These are phyloP conservation scores for Vulpes lagopus DNA, from an alignment of 2,113 vertebrate species.

Conservation along the genomic window DNA sequence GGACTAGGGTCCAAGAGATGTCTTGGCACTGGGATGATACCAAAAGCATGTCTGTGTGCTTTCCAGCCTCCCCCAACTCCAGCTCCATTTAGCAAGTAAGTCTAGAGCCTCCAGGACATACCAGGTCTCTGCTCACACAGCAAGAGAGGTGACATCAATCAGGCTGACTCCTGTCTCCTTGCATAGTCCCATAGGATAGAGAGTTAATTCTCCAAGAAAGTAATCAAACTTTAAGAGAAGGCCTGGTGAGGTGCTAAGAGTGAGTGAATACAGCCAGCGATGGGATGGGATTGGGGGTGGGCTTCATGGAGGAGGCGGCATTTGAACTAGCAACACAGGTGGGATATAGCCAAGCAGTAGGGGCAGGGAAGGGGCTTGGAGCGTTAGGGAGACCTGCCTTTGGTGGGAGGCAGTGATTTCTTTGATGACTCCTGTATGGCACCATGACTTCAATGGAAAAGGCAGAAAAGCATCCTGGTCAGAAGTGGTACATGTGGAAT, in stretches of 20 bases:
- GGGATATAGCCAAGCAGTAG: background rate
- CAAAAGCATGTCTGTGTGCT: background rate
- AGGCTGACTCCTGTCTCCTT: background rate
- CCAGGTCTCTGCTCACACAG: background rate
- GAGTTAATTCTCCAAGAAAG: background rate
- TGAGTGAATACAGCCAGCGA: background rate
- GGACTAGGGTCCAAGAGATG: background rate
- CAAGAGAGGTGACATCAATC: background rate
- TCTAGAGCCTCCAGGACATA: background rate
- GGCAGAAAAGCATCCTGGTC: background rate
- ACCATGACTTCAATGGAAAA: background rate
- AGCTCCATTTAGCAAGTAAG: background rate
- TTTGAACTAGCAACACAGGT: background rate
- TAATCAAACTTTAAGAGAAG: background rate
- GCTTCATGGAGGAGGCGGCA: background rate
- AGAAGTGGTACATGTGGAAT: background rate
- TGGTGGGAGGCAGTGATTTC: background rate
- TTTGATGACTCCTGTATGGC: background rate
- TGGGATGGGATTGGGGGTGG: background rate
- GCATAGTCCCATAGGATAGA: background rate
- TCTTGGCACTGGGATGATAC: background rate
- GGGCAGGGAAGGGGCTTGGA: background rate
- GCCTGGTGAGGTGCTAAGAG: background rate
- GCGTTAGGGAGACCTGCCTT: background rate
- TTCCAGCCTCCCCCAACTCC: background rate